A percentile compares a stretch with the other conserved stretches of the same genome.
Conservation (phyloP, 2,113 vertebrate genomes). For the Ophiodon elongatus region DNA sequence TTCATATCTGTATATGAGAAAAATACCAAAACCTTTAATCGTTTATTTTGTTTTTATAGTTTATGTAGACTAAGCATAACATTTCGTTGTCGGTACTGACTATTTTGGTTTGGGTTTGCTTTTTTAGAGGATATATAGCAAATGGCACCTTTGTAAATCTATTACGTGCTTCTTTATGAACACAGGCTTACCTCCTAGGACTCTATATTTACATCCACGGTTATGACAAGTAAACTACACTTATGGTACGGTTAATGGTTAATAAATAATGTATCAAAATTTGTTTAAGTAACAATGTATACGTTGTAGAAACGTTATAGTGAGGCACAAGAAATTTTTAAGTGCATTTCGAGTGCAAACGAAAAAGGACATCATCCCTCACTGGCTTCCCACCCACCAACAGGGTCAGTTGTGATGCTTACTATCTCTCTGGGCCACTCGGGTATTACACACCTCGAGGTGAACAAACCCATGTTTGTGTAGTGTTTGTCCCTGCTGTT, state of each 20-base stretch:
- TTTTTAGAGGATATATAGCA: not conserved
- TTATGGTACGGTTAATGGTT: not conserved
- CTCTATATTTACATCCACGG: not conserved
- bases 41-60: not conserved
- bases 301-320: not conserved
- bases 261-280: not conserved
- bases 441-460: not conserved
- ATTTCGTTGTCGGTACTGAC: no score
- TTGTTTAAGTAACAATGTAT: not conserved
- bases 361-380: not conserved
- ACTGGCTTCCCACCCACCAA: conserved; percentile 5
- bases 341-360: not conserved
- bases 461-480: not conserved
- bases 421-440: not conserved
- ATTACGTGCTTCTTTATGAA: not conserved
- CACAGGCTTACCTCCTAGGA: not conserved
- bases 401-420: not conserved
- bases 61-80: not conserved
- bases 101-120: no score
- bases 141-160: not conserved
- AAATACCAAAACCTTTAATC: no score
- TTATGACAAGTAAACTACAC: conserved; percentile 5
- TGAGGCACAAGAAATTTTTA: not conserved
- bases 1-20: no score
- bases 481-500: not conserved